Percentiles rank a stretch among this genome's conserved stretches.
phyloP scores from a whole-genome alignment of 2,888 invertebrate species.

The Dioctria linearis region DNA sequence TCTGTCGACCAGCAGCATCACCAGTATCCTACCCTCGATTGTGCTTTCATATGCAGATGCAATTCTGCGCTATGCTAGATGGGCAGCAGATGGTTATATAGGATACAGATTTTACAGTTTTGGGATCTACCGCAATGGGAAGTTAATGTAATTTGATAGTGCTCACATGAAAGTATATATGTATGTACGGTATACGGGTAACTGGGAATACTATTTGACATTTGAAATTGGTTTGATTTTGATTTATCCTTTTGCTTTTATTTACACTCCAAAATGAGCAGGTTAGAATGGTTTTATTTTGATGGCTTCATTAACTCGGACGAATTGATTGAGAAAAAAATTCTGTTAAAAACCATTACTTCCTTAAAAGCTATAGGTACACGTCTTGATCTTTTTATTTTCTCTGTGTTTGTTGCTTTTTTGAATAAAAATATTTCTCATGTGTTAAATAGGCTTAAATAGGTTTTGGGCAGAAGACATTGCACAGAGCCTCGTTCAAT shows the following conservation, averaged over 20 bases:
- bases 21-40: background rate
- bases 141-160: slow-evolving; percentile 46
- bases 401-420: too few relatives aligned
- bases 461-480: too few relatives aligned
- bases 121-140: slow-evolving; percentile 36
- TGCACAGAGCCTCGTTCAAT: too few relatives aligned
- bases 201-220: slow-evolving; percentile 28
- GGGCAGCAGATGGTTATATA: background rate
- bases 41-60: slow-evolving; percentile 29
- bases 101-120: slow-evolving; percentile 28
- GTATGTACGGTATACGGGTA: background rate
- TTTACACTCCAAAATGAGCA: background rate
- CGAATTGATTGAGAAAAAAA: too few relatives aligned
- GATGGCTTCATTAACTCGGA: too few relatives aligned
- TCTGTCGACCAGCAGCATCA: background rate
- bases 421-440: too few relatives aligned
- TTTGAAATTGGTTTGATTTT: slow-evolving; percentile 20
- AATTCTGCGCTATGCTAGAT: background rate
- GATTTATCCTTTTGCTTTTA: slow-evolving; percentile 20
- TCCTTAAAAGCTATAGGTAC: too few relatives aligned
- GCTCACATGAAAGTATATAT: slow-evolving; percentile 17
- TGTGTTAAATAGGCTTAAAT: too few relatives aligned
- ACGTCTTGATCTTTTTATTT: too few relatives aligned
- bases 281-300: too few relatives aligned
- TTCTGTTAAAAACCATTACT: too few relatives aligned